Evolutionary conservation across 2,797 vertebrate species (phyloP), one percentile per base, ranked within the genome.

Genomic region (Oreochromis grahami): DNA sequence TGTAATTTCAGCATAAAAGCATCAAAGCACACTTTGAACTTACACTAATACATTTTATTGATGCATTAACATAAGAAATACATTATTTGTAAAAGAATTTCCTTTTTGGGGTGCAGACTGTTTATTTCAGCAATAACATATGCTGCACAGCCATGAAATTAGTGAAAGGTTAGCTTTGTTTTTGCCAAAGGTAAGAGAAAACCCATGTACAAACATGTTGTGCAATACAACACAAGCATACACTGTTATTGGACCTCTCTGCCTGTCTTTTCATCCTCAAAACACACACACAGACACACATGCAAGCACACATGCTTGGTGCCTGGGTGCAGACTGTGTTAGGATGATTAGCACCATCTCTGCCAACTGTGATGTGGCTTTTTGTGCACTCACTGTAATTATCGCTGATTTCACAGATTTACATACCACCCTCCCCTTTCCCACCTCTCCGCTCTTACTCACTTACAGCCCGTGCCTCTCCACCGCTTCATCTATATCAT

Each of bases 401-500:
- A 96, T 95, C 94, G 88, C 95, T 94, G 95, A 96, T 95, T 95
- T 96, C 95, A 94, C 95, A 95, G 89, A 96, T 96, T 95, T 96
- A 91, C 95, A 95, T 95, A 88, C 87, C 90, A 50, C 94, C 93
- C 93, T 84, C 94, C 91, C 87, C 91, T 88, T 85, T 86, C 90
- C 88, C 95, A 92, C 94, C 93, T 93, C 93, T 89, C 89, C 86
- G 87, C 91, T 92, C 92, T 94, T 88, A 95, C 94, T 94, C 95
- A 94, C 92, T 95, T 94, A 43, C 93, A 95, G 94, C 91, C 95
- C 41, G 81, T 48, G 85, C 88, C 41, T 72, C 74, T 32, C 74
- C 63, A 24, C 65, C 6, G 50, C 77, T 78, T 82, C 79, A 21
- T 80, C 86, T 63, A 81, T 32, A 84, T 88, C 84, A 86, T 81